A percentile compares a stretch with the other conserved stretches of the same genome.
These are phyloP conservation scores for Drosophila jambulina DNA, from an alignment of 1,140 invertebrate genomes.

Conservation along the genomic window DNA sequence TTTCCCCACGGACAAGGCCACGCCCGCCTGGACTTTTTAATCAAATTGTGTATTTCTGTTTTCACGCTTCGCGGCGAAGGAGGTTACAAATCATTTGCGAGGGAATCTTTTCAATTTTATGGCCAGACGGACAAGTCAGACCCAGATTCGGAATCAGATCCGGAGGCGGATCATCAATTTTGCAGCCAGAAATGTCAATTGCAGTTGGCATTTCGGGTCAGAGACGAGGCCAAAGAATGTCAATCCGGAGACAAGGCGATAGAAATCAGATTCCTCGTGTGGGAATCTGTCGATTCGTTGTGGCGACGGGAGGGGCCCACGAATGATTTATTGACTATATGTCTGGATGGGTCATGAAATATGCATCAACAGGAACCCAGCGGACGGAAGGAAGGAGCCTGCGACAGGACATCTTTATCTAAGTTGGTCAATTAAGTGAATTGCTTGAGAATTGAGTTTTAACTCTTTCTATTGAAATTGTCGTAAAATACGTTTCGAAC, in stretches of 20 bases:
- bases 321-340: slow-evolving; percentile 64
- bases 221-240: slow-evolving; percentile 53
- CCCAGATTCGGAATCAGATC: slow-evolving; percentile 14
- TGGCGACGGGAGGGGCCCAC: neutral
- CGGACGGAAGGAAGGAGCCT: no score
- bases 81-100: slow-evolving; percentile 27
- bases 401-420: slow-evolving; percentile 18
- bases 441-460: slow-evolving; percentile 4
- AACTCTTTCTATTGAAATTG: neutral
- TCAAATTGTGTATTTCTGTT: slow-evolving; percentile 29
- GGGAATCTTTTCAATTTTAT: slow-evolving; percentile 31
- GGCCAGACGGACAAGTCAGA: slow-evolving; percentile 30
- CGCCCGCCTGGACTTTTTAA: slow-evolving; percentile 12
- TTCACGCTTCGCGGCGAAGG: slow-evolving; percentile 18
- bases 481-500: neutral
- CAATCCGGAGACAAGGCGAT: slow-evolving; percentile 50
- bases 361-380: slow-evolving; percentile 19
- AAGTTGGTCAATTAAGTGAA: slow-evolving; percentile 47
- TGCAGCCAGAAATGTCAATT: slow-evolving; percentile 69
- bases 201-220: slow-evolving; percentile 70
- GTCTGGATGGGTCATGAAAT: slow-evolving; percentile 48
- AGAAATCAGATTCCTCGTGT: slow-evolving; percentile 48
- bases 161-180: slow-evolving; percentile 71
- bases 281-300: slow-evolving; percentile 59
- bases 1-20: neutral